Evolutionary conservation across 2,113 vertebrate genomes (phyloP).

Genomic region (Cervus canadensis): DNA sequence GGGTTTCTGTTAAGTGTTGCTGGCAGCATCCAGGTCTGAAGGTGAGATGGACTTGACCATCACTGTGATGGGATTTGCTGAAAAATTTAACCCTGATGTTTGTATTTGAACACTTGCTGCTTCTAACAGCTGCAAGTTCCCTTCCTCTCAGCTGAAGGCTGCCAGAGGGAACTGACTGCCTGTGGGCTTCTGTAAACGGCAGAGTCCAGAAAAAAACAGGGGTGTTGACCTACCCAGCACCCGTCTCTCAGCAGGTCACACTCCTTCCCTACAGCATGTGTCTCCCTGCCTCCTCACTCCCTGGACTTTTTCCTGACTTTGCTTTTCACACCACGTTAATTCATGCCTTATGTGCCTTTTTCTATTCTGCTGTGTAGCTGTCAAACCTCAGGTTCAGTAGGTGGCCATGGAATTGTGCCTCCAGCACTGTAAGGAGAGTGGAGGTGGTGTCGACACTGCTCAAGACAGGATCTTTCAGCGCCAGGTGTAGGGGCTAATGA

Average conservation of each 20-base stretch:
- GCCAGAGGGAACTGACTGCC: not conserved
- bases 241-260: slow-evolving; percentile 16
- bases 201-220: not conserved
- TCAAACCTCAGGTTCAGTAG: slow-evolving; percentile 47
- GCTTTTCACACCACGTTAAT: slow-evolving; percentile 21
- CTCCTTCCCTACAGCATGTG: not conserved
- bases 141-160: not conserved
- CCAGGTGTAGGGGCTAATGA: not conserved
- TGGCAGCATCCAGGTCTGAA: not conserved
- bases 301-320: not conserved
- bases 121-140: not conserved
- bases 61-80: not conserved
- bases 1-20: not conserved
- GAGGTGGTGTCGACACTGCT: slow-evolving; percentile 23
- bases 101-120: not conserved
- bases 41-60: not conserved
- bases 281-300: not conserved
- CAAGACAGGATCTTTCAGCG: slow-evolving; percentile 53
- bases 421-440: slow-evolving; percentile 38
- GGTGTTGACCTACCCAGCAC: not conserved
- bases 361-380: not conserved
- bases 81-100: not conserved
- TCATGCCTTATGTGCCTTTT: slow-evolving; percentile 28
- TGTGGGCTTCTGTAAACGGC: not conserved
- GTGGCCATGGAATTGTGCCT: slow-evolving; percentile 54